Conservation (phyloP, 2,888 invertebrate species). For the Platerodrilus igneus region DNA sequence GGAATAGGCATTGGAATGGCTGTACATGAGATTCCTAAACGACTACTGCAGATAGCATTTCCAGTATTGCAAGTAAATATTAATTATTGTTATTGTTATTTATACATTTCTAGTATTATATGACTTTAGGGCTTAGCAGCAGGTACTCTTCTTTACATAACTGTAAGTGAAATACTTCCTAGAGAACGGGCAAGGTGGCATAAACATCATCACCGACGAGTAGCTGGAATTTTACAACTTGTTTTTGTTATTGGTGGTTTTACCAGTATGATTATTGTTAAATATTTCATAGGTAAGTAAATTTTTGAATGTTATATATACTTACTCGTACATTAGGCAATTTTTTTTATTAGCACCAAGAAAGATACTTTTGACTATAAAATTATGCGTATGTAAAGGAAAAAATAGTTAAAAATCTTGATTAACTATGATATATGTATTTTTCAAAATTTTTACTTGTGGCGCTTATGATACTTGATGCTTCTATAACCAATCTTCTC, state of each 20-base stretch:
- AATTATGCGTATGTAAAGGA: too few species aligned
- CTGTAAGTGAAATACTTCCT: conserved; percentile 71
- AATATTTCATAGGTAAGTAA: conserved; percentile 54
- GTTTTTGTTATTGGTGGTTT: conserved; percentile 59
- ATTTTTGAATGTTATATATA: not conserved
- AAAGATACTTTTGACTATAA: too few species aligned
- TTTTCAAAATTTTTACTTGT: too few species aligned
- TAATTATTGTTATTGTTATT: not conserved
- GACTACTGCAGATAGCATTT: conserved; percentile 51
- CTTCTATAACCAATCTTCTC: too few species aligned
- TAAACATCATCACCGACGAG: conserved; percentile 49
- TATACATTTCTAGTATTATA: conserved; percentile 1
- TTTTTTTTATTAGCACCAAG: too few species aligned
- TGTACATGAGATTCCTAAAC: conserved; percentile 51
- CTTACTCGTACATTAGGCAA: too few species aligned
- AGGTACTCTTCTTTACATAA: conserved; percentile 72
- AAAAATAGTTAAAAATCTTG: too few species aligned
- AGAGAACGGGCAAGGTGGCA: conserved; percentile 73
- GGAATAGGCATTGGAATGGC: conserved; percentile 66
- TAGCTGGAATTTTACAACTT: conserved; percentile 63
- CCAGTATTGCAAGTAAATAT: conserved; percentile 59
- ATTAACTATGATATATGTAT: too few species aligned
- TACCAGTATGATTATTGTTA: conserved; percentile 58
- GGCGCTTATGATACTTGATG: too few species aligned
- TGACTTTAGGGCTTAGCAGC: conserved; percentile 62